Evolutionary conservation across 2,797 vertebrate species (phyloP), one percentile per base, ranked within the genome.

Genomic region (Siniperca obscura): DNA sequence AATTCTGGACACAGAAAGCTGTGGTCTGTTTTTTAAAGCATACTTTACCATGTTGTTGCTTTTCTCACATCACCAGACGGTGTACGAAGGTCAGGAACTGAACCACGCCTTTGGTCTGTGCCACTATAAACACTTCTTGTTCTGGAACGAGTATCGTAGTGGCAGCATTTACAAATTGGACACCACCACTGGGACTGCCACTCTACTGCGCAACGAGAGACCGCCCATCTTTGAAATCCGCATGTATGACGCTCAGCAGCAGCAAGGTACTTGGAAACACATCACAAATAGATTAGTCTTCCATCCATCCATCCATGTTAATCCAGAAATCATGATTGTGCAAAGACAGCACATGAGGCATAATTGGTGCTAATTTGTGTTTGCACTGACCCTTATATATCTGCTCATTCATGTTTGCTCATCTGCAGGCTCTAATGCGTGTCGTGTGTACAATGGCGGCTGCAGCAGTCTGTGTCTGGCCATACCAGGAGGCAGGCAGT

Each of bases 151-250:
- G 91, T 99, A 99, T 88, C 96, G 98, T 40, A 98, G 97, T 0
- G 98, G 98, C 86, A 97, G 96, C 90, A 98, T 99, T 90, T 99
- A 96, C 93, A 97, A 98, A 67, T 87, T 99, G 86, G 97, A 99
- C 90, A 96, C 97, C 86, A 83, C 91, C 66, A 96, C 96, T 19
- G 96, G 96, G 87, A 87, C 90, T 0, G 95, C 97, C 52, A 98
- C 95, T 10, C 96, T 98, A 78, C 93, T 99, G 76, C 97, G 98
- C 27, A 98, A 96, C 1, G 98, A 99, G 89, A 95, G 98, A 12
- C 98, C 98, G 0, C 98, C 98, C 70, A 98, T 99, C 91, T 99
- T 99, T 70, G 98, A 99, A 94, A 99, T 99, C 87, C 97, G 98
- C 91, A 99, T 98, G 97, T 99, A 98, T 0, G 98, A 99, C 0